Evolutionary conservation across 1,140 invertebrate species (phyloP), one percentile per base, ranked within the genome.

Genomic region (Eulimnadia texana): DNA sequence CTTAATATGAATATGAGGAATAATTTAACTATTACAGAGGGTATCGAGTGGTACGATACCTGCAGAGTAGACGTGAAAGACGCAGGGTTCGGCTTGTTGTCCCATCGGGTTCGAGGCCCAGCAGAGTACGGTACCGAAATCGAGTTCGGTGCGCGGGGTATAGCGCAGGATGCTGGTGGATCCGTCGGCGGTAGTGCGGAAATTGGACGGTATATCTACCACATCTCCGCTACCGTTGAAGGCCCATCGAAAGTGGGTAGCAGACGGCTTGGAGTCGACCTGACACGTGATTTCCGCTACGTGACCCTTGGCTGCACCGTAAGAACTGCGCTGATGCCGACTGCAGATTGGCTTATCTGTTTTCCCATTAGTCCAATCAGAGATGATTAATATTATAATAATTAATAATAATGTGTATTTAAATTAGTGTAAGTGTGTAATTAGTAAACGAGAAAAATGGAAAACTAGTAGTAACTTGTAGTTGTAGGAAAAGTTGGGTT

Each of bases 321-420:
- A 63, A 20, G 50, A 47, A 9, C 29, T 47, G 11, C 88, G 85
- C 70, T 89, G 85, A 63, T 83, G 83, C 59, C 78, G 73, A 61
- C 81, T 78, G 70, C 90, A 94, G 62, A 92, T 78, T 55, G 90
- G 90, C 68, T 61, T 61, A 33, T 61, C 60, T 61, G 51, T 60
- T 52, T 10, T 60, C 47, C 22, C 55, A n/a, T n/a, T n/a, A n/a
- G n/a, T n/a, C n/a, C n/a, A n/a, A n/a, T n/a, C n/a, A n/a, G n/a
- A n/a, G n/a, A n/a, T n/a, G n/a, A n/a, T n/a, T n/a, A n/a, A n/a
- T n/a, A n/a, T n/a, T n/a, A n/a, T n/a, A n/a, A n/a, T n/a, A n/a
- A n/a, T n/a, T n/a, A n/a, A n/a, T n/a, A n/a, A n/a, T n/a, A n/a
- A n/a, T n/a, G n/a, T n/a, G n/a, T n/a, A n/a, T n/a, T n/a, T n/a